Evolutionary conservation across 2,797 vertebrate species (phyloP), one percentile per base, ranked within the genome.

Genomic region (Pangasius mekongensis): DNA sequence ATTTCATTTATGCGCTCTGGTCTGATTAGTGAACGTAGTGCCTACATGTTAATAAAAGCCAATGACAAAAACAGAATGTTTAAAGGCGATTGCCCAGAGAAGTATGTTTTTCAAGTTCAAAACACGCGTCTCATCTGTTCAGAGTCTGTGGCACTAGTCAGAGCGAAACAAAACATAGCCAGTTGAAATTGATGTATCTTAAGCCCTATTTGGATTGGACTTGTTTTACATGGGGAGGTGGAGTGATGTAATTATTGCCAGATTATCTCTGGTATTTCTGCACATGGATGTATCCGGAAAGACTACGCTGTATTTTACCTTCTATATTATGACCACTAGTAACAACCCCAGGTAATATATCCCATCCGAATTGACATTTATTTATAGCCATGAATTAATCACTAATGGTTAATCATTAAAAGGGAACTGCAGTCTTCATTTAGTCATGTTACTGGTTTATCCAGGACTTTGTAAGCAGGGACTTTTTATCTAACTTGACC

Each of bases 301-400:
- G 20, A 81, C 33, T n/a, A n/a, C 6, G 5, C 3, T 18, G 22
- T 47, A n/a, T 83, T 83, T 83, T 47, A 47, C 39, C 22, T n/a
- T 83, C 36, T 83, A 20, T 83, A n/a, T 64, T 83, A 66, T 49
- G 7, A 66, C 36, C 36, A 83, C 58, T n/a, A 20, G 13, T 83
- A 81, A 81, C 10, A 39, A 60, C 54, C 56, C 56, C 5, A 62
- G 56, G 56, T 60, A 66, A 83, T 20, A 66, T 47, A 30, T 83
- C 27, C 27, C 27, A 83, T 30, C 43, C 2, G 16, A 83, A 83
- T 5, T 64, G 80, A 64, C 58, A 58, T 83, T 64, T 47, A 64
- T 83, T 83, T 47, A 83, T n/a, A 83, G 24, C 24, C 27, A 64
- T 62, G 36, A 43, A 82, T 82, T 62, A 82, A 82, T 49, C 7